phyloP scores from a whole-genome alignment of 2,888 invertebrate genomes.

The Agriopis aurantiaria region DNA sequence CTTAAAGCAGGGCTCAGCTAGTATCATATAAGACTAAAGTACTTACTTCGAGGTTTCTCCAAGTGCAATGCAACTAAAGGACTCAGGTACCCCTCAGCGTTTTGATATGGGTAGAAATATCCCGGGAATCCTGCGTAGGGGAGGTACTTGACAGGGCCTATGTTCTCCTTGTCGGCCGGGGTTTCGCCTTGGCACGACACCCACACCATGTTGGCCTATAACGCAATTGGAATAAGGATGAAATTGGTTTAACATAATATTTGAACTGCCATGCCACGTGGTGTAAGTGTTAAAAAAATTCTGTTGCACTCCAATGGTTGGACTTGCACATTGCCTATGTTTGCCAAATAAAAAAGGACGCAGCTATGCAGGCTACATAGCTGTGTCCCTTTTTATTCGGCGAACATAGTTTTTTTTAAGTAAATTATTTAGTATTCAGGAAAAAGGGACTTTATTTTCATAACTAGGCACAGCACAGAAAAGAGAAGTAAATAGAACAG shows the following conservation, averaged over 20 bases:
- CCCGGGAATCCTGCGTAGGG: constrained; percentile 94
- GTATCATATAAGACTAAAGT: background rate
- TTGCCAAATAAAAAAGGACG: too few species aligned
- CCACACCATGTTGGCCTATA: constrained; percentile 89
- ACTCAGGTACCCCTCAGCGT: constrained; percentile 94
- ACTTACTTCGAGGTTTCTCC: constrained; percentile 92
- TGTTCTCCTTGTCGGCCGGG: constrained; percentile 95
- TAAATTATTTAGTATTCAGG: too few species aligned
- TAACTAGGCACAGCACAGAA: too few species aligned
- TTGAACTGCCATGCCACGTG: background rate
- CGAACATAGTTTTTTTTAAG: too few species aligned
- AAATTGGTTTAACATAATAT: background rate
- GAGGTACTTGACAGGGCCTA: constrained; percentile 93
- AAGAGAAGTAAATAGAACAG: too few species aligned
- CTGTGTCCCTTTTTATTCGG: too few species aligned
- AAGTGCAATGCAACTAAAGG: constrained; percentile 95
- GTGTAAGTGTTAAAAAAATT: too few species aligned
- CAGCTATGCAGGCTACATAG: too few species aligned
- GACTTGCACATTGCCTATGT: too few species aligned
- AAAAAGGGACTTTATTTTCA: too few species aligned
- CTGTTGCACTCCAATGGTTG: too few species aligned
- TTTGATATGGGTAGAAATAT: constrained; percentile 95
- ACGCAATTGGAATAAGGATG: background rate
- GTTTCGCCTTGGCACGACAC: constrained; percentile 97
- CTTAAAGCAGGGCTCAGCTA: too few species aligned